Percentiles rank a stretch among this genome's conserved stretches.
Evolutionary conservation across 2,113 vertebrate species (phyloP).

Genomic region (Pheucticus melanocephalus): DNA sequence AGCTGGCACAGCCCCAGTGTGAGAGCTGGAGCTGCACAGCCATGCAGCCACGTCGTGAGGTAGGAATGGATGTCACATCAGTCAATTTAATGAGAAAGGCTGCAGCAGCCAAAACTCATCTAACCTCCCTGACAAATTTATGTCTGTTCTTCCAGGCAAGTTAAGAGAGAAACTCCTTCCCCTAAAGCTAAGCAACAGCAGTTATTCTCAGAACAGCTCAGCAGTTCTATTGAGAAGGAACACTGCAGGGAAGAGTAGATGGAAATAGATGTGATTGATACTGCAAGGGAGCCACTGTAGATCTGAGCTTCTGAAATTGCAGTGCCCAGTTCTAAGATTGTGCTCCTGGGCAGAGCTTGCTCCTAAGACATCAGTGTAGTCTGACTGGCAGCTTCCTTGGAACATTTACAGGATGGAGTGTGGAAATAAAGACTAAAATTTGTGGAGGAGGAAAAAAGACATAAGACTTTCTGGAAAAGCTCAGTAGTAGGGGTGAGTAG

Average conservation of each 20-base stretch:
- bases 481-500: neutral
- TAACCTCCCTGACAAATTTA: neutral
- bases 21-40: neutral
- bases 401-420: neutral
- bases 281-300: neutral
- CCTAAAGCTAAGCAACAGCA: neutral
- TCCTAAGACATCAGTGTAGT: neutral
- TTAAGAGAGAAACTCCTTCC: neutral
- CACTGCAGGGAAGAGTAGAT: neutral
- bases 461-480: neutral
- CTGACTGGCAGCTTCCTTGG: neutral
- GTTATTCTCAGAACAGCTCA: neutral
- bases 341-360: neutral
- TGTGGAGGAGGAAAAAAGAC: neutral
- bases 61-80: neutral
- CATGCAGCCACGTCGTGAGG: neutral
- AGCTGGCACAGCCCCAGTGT: neutral
- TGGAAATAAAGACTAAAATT: neutral
- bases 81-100: neutral
- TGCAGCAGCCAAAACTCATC: neutral
- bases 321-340: neutral
- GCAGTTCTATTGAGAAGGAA: neutral
- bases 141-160: neutral
- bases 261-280: neutral
- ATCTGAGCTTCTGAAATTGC: neutral